These are phyloP conservation scores for Alentia gelatinosa DNA, from an alignment of 2,888 invertebrate species.

Conservation along the genomic window DNA sequence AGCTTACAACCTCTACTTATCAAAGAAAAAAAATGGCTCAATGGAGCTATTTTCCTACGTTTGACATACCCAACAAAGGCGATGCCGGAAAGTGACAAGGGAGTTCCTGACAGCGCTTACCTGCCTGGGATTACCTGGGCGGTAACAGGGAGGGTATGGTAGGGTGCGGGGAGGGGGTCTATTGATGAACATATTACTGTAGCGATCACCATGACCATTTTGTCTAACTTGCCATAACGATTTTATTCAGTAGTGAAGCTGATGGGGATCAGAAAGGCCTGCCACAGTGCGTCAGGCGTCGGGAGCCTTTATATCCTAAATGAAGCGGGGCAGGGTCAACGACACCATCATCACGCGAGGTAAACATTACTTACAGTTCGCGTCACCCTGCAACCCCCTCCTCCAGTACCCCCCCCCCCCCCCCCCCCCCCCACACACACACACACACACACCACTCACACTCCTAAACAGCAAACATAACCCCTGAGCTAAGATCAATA, in stretches of 20 bases:
- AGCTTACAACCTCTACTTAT: slow-evolving; percentile 7
- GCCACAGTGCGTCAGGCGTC: background rate
- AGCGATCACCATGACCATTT: too few relatives aligned
- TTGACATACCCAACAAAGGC: slow-evolving; percentile 17
- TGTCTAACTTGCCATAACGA: background rate
- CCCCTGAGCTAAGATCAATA: slow-evolving; percentile 2
- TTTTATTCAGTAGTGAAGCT: background rate
- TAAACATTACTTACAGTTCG: slow-evolving; percentile 40
- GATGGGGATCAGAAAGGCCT: background rate
- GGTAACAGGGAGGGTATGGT: background rate
- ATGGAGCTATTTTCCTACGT: slow-evolving; percentile 30
- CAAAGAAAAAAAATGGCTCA: slow-evolving; percentile 8
- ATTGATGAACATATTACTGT: background rate
- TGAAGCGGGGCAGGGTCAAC: slow-evolving; percentile 20
- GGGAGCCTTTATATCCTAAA: background rate
- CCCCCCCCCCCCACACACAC: background rate
- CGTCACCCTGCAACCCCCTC: background rate
- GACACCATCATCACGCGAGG: slow-evolving; percentile 10
- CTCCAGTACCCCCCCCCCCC: background rate
- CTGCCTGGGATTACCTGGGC: background rate
- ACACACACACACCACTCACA: background rate
- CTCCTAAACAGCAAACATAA: slow-evolving; percentile 1
- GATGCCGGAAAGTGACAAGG: background rate
- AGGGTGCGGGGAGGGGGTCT: background rate
- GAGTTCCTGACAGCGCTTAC: background rate